Evolutionary conservation across 2,113 vertebrate genomes (phyloP), one percentile per base, ranked within the genome.

Genomic region (Trogon melanurus): DNA sequence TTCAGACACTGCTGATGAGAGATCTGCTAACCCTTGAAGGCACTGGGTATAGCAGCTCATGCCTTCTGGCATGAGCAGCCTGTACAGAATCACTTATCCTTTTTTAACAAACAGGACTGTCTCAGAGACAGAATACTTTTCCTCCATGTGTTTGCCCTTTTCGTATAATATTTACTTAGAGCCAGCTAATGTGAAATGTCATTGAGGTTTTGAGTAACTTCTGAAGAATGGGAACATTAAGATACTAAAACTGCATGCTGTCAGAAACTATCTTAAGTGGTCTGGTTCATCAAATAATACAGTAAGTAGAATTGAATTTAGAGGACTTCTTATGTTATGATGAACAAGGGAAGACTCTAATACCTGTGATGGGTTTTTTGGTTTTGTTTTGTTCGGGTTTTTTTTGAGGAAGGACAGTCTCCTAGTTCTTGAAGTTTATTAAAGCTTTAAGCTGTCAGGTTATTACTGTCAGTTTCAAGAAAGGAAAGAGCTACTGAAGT

Each of bases 381-480:
- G 41, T 61, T 91, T 60, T 74, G 34, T 29, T 53, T 32, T 32
- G 34, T 47, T 27, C 9, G 36, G 36, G 36, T 69, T 60, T 58
- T 88, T 94, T 80, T 86, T 38, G 14, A 73, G 81, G 76, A 83
- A 87, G 90, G 97, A 90, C 88, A 96, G 94, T 95, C 92, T 74
- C 76, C 93, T 92, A 92, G 95, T 97, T 98, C 93, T 95, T 96
- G 96, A 97, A 98, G 98, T 98, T 97, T 98, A 98, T 98, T 98
- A 98, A 97, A 97, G 98, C 98, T 98, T 97, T 97, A 98, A 98
- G 96, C 98, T 98, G 98, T 98, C 98, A 98, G 95, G 96, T 97
- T 98, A 98, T 98, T 98, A 98, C 98, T 97, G 98, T 98, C 98
- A 98, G 95, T 97, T 98, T 97, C 96, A 94, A 97, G 97, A 97